These are phyloP conservation scores for Puma concolor DNA, from an alignment of 2,113 vertebrate species.

Conservation along the genomic window DNA sequence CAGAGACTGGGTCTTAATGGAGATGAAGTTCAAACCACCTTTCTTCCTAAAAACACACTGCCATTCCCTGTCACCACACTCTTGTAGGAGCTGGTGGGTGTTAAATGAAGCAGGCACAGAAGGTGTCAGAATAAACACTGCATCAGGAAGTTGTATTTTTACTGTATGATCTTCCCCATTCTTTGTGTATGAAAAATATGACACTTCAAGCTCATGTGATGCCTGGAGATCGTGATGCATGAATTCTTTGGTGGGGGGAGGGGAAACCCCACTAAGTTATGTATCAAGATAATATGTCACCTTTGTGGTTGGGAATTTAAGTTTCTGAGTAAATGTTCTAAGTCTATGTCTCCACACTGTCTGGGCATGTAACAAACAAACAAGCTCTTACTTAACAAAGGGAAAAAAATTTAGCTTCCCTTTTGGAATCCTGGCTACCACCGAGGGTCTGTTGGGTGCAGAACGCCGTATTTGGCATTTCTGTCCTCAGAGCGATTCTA, in stretches of 20 bases:
- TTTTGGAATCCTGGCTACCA: neutral
- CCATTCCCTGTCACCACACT: neutral
- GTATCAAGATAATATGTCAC: neutral
- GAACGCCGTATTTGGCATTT: neutral
- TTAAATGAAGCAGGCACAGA: neutral
- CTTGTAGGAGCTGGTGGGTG: neutral
- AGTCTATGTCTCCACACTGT: neutral
- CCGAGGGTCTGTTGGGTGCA: neutral
- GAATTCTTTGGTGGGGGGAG: neutral
- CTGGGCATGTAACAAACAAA: neutral
- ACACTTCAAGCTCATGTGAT: neutral
- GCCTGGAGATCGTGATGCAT: neutral
- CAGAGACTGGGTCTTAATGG: neutral
- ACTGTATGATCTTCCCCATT: neutral
- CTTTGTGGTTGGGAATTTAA: neutral
- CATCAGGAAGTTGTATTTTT: neutral
- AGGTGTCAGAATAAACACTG: neutral
- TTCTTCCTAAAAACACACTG: slow-evolving; percentile 25
- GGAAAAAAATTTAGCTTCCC: neutral
- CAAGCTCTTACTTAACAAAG: neutral
- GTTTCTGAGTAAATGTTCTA: neutral
- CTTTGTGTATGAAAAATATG: neutral
- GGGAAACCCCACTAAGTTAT: neutral
- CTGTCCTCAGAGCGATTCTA: accelerated
- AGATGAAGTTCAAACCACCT: slow-evolving; percentile 9